A percentile compares a stretch with the other conserved stretches of the same genome.
Conservation (phyloP, 2,113 vertebrate genomes). For the Peromyscus maniculatus region DNA sequence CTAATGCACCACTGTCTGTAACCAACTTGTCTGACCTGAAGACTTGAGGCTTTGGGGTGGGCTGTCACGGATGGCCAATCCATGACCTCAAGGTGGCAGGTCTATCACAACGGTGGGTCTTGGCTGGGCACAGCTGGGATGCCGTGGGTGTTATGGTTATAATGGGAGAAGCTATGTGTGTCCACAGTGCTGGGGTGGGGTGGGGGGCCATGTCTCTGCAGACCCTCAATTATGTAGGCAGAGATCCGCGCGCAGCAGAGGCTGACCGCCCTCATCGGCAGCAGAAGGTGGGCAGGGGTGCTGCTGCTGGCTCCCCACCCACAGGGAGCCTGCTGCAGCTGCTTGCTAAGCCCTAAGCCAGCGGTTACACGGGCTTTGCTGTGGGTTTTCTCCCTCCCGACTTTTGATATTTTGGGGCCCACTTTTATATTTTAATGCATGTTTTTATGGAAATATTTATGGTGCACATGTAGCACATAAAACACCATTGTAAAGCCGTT, state of each 20-base stretch:
- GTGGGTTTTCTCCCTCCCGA: conserved; percentile 58
- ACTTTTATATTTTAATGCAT: conserved; percentile 85
- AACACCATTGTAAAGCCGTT: conserved; percentile 85
- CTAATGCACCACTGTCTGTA: accelerated
- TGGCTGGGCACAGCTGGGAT: too few species aligned
- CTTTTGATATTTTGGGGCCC: conserved; percentile 86
- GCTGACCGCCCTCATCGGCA: accelerated
- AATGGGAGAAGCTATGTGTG: not conserved
- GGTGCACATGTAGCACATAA: conserved; percentile 87
- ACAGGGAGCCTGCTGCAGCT: not conserved
- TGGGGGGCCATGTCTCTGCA: accelerated
- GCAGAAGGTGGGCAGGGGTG: accelerated
- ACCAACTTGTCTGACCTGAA: accelerated
- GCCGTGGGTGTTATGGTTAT: accelerated
- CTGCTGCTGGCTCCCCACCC: not conserved
- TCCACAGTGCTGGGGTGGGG: not conserved
- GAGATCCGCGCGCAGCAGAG: accelerated
- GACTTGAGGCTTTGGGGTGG: not conserved
- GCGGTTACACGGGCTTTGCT: conserved; percentile 73
- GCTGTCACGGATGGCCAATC: not conserved
- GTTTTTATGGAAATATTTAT: conserved; percentile 90
- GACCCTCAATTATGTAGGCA: accelerated
- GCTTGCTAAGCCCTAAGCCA: not conserved
- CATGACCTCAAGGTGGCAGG: accelerated
- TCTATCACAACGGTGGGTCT: too few species aligned